Evolutionary conservation across 23 tunicate genomes (phyloP).

Genomic region (Ascidia mentula): DNA sequence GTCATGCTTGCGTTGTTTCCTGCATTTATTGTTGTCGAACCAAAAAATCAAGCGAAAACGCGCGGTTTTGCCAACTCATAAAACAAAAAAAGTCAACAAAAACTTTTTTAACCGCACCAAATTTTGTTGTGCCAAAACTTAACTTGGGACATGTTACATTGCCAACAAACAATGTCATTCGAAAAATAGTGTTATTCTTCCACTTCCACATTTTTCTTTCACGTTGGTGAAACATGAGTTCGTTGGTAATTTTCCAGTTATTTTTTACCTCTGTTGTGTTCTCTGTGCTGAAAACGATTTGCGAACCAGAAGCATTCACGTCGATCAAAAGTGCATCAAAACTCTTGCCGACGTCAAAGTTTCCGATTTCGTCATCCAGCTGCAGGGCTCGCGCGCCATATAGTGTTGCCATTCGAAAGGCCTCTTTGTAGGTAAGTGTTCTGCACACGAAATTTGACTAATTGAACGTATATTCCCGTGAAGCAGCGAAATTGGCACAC

Average conservation of each 20-base stretch:
- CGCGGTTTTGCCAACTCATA: too few species aligned
- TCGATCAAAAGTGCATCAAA: constrained; percentile 34
- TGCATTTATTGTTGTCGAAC: too few species aligned
- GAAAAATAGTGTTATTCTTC: neutral
- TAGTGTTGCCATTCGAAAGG: constrained; percentile 26
- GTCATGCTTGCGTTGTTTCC: too few species aligned
- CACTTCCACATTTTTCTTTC: neutral
- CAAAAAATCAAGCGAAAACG: too few species aligned
- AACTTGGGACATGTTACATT: too few species aligned
- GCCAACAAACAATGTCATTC: too few species aligned
- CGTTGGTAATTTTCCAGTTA: too few species aligned
- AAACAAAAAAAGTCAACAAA: too few species aligned
- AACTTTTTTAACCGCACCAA: too few species aligned
- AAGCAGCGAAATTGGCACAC: neutral
- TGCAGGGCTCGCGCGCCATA: constrained; percentile 36
- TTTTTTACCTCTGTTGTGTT: neutral
- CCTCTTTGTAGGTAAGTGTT: neutral
- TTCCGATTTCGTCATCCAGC: constrained; percentile 22
- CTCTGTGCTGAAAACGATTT: neutral
- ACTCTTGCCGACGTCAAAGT: constrained; percentile 20
- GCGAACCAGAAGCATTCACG: neutral
- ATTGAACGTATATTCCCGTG: neutral
- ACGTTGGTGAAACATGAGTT: too few species aligned
- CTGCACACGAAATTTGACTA: neutral
- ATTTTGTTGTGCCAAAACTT: too few species aligned